These are phyloP conservation scores for Pharmacophagus antenor DNA, from an alignment of 2,888 invertebrate species.

Conservation along the genomic window DNA sequence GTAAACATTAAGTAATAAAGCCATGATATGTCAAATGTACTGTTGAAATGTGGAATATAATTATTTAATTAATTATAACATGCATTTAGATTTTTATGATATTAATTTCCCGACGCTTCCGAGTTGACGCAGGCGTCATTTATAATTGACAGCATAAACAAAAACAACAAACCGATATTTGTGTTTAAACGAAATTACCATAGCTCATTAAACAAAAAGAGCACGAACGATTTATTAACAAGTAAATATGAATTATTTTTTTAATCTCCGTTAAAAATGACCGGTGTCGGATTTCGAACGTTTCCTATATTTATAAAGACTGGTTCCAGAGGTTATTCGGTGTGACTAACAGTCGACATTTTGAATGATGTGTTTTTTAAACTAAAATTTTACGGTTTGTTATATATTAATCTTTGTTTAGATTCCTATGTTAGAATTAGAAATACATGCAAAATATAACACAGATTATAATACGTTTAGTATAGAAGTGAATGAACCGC, in stretches of 20 bases:
- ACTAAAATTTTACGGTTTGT: slow-evolving; percentile 21
- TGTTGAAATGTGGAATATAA: neutral
- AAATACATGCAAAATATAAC: neutral
- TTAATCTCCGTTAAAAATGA: slow-evolving; percentile 26
- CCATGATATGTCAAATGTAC: neutral
- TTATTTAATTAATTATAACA: neutral
- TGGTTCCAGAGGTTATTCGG: slow-evolving; percentile 23
- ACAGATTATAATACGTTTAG: neutral
- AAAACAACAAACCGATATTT: slow-evolving; percentile 10
- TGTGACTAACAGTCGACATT: slow-evolving; percentile 20
- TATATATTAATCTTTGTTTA: slow-evolving; percentile 10
- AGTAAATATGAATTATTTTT: slow-evolving; percentile 25
- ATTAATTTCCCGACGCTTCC: slow-evolving; percentile 26
- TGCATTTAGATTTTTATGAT: neutral
- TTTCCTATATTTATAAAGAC: slow-evolving; percentile 29
- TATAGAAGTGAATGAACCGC: neutral
- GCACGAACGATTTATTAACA: slow-evolving; percentile 17
- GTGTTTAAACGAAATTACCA: slow-evolving; percentile 16
- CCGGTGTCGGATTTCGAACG: slow-evolving; percentile 27
- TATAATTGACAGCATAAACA: slow-evolving; percentile 23
- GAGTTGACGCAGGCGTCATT: slow-evolving; percentile 16
- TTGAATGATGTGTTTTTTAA: slow-evolving; percentile 18
- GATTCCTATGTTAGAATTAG: neutral
- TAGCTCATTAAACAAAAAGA: slow-evolving; percentile 26
- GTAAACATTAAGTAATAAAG: neutral